Evolutionary conservation across 2,888 invertebrate genomes (phyloP).

Genomic region (Biston betularia): DNA sequence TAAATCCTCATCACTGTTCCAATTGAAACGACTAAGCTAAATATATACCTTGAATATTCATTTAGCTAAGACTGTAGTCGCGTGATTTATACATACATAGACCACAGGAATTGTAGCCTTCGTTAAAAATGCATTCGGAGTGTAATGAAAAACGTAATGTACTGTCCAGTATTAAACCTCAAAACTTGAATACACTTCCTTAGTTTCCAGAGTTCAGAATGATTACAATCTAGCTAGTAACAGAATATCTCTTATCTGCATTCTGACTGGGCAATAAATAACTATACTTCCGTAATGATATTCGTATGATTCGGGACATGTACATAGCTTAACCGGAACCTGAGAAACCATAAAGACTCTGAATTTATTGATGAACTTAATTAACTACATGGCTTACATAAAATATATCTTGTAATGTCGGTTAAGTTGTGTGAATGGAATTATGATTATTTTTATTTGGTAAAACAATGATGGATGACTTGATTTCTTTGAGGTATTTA

Average conservation of each 20-base stretch:
- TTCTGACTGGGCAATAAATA: conserved; percentile 14
- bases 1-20: too few relatives aligned
- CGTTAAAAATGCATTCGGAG: too few relatives aligned
- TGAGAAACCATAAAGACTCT: conserved; percentile 24
- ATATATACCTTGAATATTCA: too few relatives aligned
- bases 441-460: too few relatives aligned
- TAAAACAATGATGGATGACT: background rate
- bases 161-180: too few relatives aligned
- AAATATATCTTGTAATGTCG: background rate
- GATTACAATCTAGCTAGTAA: conserved; percentile 30
- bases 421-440: background rate
- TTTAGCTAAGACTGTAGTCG: too few relatives aligned
- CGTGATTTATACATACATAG: too few relatives aligned
- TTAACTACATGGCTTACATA: conserved; percentile 32
- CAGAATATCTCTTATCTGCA: conserved; percentile 18
- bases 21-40: too few relatives aligned
- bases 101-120: too few relatives aligned
- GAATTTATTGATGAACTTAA: conserved; percentile 37
- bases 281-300: conserved; percentile 24
- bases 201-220: conserved; percentile 6
- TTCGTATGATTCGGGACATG: conserved; percentile 22
- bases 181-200: background rate
- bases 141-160: too few relatives aligned
- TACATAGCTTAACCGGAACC: conserved; percentile 27
- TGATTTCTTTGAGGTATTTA: background rate